Conservation (phyloP, 2,888 invertebrate genomes). For the Alviniconcha strummeri region DNA sequence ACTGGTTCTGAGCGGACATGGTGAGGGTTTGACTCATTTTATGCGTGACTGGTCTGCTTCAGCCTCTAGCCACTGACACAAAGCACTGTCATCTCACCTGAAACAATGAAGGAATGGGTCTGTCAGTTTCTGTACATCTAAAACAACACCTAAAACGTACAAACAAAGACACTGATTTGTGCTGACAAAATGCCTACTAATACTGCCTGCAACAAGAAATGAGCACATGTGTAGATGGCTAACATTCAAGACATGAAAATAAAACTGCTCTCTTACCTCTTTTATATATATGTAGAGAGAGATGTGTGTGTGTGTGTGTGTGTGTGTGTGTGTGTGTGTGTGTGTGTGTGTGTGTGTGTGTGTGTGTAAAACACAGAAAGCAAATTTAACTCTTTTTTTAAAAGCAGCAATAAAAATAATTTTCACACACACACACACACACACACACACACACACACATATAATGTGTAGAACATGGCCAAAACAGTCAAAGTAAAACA, state of each 20-base stretch:
- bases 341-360: not conserved
- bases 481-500: too few relatives aligned
- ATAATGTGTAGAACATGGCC: too few relatives aligned
- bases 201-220: too few relatives aligned
- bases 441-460: constrained; percentile 1
- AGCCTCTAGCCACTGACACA: not conserved
- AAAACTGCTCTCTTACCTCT: not conserved
- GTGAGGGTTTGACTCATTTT: not conserved
- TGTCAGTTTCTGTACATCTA: not conserved
- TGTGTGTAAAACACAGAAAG: not conserved
- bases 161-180: too few relatives aligned
- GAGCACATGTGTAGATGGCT: not conserved
- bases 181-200: too few relatives aligned
- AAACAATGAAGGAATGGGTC: not conserved
- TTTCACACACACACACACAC: not conserved
- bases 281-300: not conserved
- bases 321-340: constrained; percentile 5
- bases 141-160: not conserved
- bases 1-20: not conserved
- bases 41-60: not conserved
- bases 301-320: not conserved
- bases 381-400: not conserved
- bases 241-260: not conserved
- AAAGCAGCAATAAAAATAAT: not conserved
- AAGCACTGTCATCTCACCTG: constrained; percentile 5